Evolutionary conservation across 2,888 invertebrate genomes (phyloP), one percentile per base, ranked within the genome.

Genomic region (Lycocerus yunnanus): DNA sequence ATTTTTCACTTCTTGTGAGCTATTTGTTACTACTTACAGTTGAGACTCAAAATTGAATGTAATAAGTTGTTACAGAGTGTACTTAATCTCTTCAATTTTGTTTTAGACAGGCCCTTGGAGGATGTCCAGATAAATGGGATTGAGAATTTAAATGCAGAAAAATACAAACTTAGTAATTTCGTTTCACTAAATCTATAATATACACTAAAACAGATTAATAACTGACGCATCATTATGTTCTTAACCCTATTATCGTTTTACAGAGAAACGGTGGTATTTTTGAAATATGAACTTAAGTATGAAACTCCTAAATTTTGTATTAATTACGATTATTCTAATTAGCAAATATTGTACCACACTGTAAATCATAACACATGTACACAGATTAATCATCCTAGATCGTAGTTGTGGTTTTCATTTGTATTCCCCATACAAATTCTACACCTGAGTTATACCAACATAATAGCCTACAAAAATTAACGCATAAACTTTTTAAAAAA

Each of bases 81-180:
- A 75, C 69, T 72, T 24, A 66, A 58, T 72, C 58, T 69, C n/a
- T 58, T 74, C 68, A 73, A 71, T 74, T 60, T 68, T 21, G 61
- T 71, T 68, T 24, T 16, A 13, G 58, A 59, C 60, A 43, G 15
- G 14, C 24, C 59, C 15, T 59, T 66, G 24, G 24, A 72, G 66
- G 16, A 69, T 58, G 69, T 72, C 74, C 72, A 72, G 69, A 66
- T 27, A 58, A 75, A 75, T 66, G 8, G 13, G 16, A n/a, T 18
- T 63, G 61, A n/a, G 11, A 63, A 63, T 18, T n/a, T 16, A 8
- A 16, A 18, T 63, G 13, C 61, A 63, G 20, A 18, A 63, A 60
- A 60, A 71, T 71, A 71, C 24, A 59, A 71, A 66, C 59, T 66
- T 43, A 66, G 66, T 70, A 70, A 71, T 58, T 15, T 18, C 59